These are phyloP conservation scores for Macquaria australasica DNA, from an alignment of 2,113 vertebrate genomes.

Conservation along the genomic window DNA sequence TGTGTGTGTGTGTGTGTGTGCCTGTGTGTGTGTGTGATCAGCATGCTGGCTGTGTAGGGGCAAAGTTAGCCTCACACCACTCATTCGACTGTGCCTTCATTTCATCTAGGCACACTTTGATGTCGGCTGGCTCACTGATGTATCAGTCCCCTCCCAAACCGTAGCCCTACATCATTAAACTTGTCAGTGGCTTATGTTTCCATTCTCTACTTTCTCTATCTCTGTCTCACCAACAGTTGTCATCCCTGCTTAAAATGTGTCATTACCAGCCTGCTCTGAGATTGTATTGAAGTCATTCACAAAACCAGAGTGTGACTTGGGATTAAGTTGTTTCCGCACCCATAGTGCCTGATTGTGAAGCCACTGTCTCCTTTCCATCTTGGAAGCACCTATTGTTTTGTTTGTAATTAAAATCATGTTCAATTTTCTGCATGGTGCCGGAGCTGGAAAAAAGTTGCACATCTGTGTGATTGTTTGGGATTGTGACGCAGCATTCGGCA, in stretches of 20 bases:
- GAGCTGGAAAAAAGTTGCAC: slow-evolving; percentile 30
- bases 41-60: slow-evolving; percentile 24
- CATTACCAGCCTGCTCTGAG: slow-evolving; percentile 26
- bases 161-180: slow-evolving; percentile 49
- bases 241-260: slow-evolving; percentile 7
- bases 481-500: slow-evolving; percentile 59
- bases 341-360: slow-evolving; percentile 33
- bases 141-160: slow-evolving; percentile 18
- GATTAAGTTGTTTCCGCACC: slow-evolving; percentile 28
- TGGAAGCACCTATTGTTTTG: slow-evolving; percentile 54
- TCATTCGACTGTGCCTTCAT: slow-evolving; percentile 27
- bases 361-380: slow-evolving; percentile 13
- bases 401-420: slow-evolving; percentile 70
- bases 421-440: slow-evolving; percentile 30
- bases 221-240: slow-evolving; percentile 23
- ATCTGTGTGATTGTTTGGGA: slow-evolving; percentile 64
- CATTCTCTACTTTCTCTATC: slow-evolving; percentile 34
- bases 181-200: slow-evolving; percentile 52
- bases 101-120: slow-evolving; percentile 55
- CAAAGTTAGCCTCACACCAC: slow-evolving; percentile 43
- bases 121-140: slow-evolving; percentile 45
- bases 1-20: not conserved
- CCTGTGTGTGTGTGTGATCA: slow-evolving; percentile 12
- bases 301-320: slow-evolving; percentile 3
- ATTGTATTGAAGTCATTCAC: slow-evolving; percentile 33